phyloP scores from a whole-genome alignment of 2,113 vertebrate genomes.

The Calypte anna region DNA sequence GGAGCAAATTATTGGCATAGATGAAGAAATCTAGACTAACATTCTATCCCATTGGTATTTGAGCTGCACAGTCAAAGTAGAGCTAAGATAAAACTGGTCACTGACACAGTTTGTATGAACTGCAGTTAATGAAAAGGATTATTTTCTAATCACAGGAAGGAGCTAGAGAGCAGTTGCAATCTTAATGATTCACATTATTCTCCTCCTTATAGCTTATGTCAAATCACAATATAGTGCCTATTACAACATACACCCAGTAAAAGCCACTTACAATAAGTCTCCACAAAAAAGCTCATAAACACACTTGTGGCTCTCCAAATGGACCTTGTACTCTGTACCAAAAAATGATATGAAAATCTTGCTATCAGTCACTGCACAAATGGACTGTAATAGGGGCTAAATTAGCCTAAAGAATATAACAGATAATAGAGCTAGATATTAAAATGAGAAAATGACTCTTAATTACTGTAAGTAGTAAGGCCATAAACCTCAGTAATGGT shows the following conservation, averaged over 20 bases:
- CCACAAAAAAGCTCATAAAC: not conserved
- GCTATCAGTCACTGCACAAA: not conserved
- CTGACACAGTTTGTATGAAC: not conserved
- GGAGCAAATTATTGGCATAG: not conserved
- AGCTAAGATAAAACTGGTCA: not conserved
- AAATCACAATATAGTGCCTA: not conserved
- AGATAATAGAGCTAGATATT: not conserved
- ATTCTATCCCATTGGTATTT: not conserved
- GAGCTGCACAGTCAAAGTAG: not conserved
- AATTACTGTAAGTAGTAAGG: not conserved
- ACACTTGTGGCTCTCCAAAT: not conserved
- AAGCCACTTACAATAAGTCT: not conserved
- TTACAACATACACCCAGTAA: not conserved
- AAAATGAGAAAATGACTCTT: not conserved
- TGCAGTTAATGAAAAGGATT: not conserved
- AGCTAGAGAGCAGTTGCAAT: not conserved
- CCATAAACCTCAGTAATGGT: not conserved
- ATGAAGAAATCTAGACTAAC: not conserved
- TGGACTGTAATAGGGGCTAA: not conserved
- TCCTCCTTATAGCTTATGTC: not conserved
- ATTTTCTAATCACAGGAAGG: not conserved
- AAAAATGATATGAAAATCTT: not conserved
- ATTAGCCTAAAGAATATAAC: not conserved
- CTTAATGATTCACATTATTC: not conserved
- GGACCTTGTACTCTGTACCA: not conserved